These are phyloP conservation scores for Formica exsecta DNA, from an alignment of 1,140 invertebrate species.

Conservation along the genomic window DNA sequence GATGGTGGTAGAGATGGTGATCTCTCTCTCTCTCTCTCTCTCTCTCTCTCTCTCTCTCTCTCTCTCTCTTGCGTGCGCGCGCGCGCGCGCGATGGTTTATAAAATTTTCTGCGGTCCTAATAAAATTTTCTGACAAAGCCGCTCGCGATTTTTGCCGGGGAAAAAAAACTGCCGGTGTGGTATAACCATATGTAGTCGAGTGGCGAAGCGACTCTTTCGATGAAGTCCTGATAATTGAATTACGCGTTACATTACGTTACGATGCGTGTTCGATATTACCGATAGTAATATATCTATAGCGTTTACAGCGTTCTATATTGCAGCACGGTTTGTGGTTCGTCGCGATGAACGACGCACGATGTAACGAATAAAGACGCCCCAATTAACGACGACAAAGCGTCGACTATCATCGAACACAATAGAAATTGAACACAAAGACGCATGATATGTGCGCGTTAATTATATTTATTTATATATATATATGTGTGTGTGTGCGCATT, in stretches of 20 bases:
- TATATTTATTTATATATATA: too few relatives aligned
- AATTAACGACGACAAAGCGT: slow-evolving; percentile 49
- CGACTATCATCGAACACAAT: background rate
- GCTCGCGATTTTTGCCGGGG: slow-evolving; percentile 35
- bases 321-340: slow-evolving; percentile 26
- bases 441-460: background rate
- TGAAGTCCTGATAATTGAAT: slow-evolving; percentile 29
- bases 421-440: slow-evolving; percentile 12
- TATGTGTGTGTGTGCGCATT: background rate
- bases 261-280: slow-evolving; percentile 20
- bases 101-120: slow-evolving; percentile 36
- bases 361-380: slow-evolving; percentile 43
- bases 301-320: background rate
- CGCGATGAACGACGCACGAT: background rate
- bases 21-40: too few relatives aligned
- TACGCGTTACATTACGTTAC: slow-evolving; percentile 28
- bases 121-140: slow-evolving; percentile 54
- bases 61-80: too few relatives aligned
- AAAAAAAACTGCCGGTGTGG: background rate
- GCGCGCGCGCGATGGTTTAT: background rate
- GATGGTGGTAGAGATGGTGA: background rate
- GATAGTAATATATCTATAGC: background rate
- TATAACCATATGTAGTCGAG: background rate
- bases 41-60: too few relatives aligned
- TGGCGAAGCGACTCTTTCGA: background rate